Conservation (phyloP, 2,113 vertebrate species). For the Circaetus cinerascens region DNA sequence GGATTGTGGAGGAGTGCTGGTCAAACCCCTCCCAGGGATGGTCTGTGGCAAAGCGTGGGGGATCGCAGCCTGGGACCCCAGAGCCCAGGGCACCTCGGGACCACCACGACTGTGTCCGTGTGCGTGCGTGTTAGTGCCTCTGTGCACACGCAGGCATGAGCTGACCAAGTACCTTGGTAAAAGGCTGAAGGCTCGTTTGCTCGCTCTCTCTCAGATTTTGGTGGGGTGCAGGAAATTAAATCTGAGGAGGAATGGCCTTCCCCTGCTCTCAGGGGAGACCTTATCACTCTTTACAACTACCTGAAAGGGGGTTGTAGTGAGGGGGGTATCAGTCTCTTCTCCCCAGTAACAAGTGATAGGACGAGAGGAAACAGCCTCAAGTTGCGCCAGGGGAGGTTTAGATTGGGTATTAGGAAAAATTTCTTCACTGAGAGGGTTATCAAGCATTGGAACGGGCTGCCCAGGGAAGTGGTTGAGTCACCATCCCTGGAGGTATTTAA, state of each 20-base stretch:
- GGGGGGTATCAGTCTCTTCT: no score
- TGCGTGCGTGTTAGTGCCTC: not conserved
- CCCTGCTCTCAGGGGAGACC: not conserved
- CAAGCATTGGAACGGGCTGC: no score
- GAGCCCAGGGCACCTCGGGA: not conserved
- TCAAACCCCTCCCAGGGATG: not conserved
- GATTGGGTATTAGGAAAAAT: no score
- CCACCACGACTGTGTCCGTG: not conserved
- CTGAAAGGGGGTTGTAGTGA: not conserved
- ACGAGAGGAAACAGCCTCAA: no score
- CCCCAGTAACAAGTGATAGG: no score
- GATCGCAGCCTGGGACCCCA: not conserved
- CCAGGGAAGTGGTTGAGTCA: no score
- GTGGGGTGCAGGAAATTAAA: not conserved
- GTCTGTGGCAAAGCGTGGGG: rapidly evolving
- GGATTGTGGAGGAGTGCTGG: not conserved
- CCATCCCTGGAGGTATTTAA: no score
- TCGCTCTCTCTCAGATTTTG: not conserved
- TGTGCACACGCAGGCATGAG: not conserved
- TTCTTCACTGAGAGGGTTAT: no score
- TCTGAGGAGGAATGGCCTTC: not conserved
- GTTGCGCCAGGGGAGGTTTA: no score
- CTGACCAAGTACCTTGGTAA: not conserved
- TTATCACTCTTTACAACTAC: not conserved
- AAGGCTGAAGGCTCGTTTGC: not conserved